phyloP scores from a whole-genome alignment of 2,113 vertebrate species.

The Chunga burmeisteri region DNA sequence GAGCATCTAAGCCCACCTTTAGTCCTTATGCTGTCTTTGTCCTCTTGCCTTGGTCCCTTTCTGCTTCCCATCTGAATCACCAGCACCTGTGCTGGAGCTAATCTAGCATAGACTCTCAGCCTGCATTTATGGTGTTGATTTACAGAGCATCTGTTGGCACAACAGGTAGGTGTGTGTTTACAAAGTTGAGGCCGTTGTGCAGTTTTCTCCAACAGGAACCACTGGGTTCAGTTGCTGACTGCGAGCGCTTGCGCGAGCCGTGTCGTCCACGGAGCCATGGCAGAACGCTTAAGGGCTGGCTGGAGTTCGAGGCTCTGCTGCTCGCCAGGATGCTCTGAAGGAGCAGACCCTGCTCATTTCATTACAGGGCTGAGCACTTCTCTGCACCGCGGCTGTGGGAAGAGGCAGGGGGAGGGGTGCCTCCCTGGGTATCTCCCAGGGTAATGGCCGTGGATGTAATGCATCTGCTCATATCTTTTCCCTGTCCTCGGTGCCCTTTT shows the following conservation, averaged over 20 bases:
- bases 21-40: background rate
- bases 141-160: background rate
- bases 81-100: background rate
- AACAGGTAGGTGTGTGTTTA: background rate
- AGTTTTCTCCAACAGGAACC: background rate
- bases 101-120: background rate
- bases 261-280: background rate
- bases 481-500: background rate
- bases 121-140: background rate
- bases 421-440: background rate
- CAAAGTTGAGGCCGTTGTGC: background rate
- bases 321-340: background rate
- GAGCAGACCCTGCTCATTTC: background rate
- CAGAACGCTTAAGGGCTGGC: background rate
- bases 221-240: background rate
- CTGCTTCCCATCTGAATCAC: background rate
- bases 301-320: background rate
- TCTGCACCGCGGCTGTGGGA: background rate
- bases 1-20: fast-evolving
- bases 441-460: background rate
- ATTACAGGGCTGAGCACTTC: background rate
- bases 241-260: fast-evolving
- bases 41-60: background rate
- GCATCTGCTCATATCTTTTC: background rate
- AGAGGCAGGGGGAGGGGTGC: background rate